Conservation (phyloP, 2,113 vertebrate genomes). For the Trochalopteron elliotii region DNA sequence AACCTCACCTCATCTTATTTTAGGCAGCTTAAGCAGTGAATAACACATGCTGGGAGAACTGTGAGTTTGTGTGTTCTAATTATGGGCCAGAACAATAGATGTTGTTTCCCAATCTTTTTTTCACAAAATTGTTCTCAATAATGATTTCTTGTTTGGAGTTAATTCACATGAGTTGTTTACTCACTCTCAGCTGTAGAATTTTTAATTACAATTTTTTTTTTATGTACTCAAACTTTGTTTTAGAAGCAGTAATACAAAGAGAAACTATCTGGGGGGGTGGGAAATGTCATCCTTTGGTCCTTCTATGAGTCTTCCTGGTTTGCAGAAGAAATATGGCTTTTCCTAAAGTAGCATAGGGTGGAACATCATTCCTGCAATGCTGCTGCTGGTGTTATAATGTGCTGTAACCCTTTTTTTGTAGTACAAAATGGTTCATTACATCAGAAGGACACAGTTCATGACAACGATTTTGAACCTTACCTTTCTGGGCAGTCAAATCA, state of each 20-base stretch:
- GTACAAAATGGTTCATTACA: conserved; percentile 97
- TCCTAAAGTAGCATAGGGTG: neutral
- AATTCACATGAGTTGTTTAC: neutral
- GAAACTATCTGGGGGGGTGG: neutral
- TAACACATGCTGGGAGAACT: neutral
- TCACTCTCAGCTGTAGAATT: neutral
- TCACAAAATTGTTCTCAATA: neutral
- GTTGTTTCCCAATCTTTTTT: neutral
- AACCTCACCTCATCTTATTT: neutral
- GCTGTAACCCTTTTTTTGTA: conserved; percentile 71
- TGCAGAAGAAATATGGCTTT: neutral
- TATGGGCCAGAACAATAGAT: neutral
- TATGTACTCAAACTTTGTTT: neutral
- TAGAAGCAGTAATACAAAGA: neutral
- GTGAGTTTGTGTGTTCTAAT: conserved; percentile 5
- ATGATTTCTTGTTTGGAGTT: neutral
- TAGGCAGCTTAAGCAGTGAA: neutral
- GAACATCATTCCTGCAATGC: neutral
- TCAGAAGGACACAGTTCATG: conserved; percentile 92
- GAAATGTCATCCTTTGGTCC: neutral
- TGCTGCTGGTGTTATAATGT: neutral
- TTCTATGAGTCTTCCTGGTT: neutral
- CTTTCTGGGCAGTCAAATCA: conserved; percentile 93
- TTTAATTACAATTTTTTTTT: neutral
- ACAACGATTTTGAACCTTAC: conserved; percentile 95